Base-by-base conservation (phyloP, 2,888 invertebrate genomes). In the Perizoma affinitatum region DNA sequence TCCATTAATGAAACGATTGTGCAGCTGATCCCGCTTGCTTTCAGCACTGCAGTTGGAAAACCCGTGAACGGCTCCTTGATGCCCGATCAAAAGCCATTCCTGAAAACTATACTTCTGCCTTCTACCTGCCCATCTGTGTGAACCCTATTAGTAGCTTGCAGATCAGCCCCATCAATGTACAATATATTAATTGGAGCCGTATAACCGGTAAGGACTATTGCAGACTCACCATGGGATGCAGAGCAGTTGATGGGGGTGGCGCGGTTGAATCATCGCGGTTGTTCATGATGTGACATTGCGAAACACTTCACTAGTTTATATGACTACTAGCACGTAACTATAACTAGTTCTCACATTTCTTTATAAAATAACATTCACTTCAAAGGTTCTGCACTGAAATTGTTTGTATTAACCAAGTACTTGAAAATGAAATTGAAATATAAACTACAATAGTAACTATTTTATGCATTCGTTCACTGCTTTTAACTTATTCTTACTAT, bases 281-380 rank as follows among this genome's bases (percentile, higher is more conserved):
- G 83, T 80, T 88, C 90, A 90, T 90, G 71, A 71, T 88, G 85
- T 79, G 83, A 82, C 90, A 90, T 89, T 72, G 80, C 86, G 87
- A 75, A 65, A 71, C 66, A 76, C 63, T 68, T 62, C 56, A 65
- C 67, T 54, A 48, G 10, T 64, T 69, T 67, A 60, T 67, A 64
- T 62, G 73, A 67, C 72, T 67, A 69, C 10, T 43, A n/a, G 42
- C 60, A 67, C 49, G 61, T 67, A 68, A 67, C 66, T 69, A 60
- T 71, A 74, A 71, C 68, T 56, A 65, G 72, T 50, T 47, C 41
- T n/a, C 46, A 59, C 10, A 36, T 48, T 35, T 33, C 6, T 2
- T 33, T 7, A 33, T 33, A 45, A 11, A 33, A 47, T 0, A 42
- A 55, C 48, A 48, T 11, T 35, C 35, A 54, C 22, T 22, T 22